These are phyloP conservation scores for Dendrolimus kikuchii DNA, from an alignment of 1,140 invertebrate genomes.

Conservation along the genomic window DNA sequence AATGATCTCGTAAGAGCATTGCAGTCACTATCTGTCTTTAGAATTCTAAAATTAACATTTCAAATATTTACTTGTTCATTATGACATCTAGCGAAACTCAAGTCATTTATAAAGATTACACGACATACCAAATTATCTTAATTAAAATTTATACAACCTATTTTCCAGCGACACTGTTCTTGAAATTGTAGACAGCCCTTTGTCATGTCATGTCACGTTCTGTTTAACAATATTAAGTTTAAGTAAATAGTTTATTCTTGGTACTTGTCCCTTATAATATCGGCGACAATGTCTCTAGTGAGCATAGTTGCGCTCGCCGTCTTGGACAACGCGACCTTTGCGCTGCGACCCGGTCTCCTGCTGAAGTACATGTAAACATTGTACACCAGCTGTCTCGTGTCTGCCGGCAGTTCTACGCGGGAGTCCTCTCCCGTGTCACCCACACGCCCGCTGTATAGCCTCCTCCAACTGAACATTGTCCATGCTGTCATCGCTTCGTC, in stretches of 20 bases:
- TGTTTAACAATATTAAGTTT: not conserved
- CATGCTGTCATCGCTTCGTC: slow-evolving; percentile 65
- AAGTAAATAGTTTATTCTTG: slow-evolving; percentile 6
- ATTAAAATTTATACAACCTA: too few species aligned
- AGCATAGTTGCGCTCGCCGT: slow-evolving; percentile 61
- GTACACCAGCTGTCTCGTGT: slow-evolving; percentile 60
- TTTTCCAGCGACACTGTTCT: too few species aligned
- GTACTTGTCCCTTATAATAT: slow-evolving; percentile 57
- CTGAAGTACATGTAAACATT: slow-evolving; percentile 64
- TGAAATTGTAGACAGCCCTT: too few species aligned
- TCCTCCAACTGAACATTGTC: slow-evolving; percentile 67
- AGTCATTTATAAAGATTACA: too few species aligned
- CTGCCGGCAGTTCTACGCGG: slow-evolving; percentile 49
- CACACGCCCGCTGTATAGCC: slow-evolving; percentile 47
- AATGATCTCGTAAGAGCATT: too few species aligned
- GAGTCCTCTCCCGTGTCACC: slow-evolving; percentile 34
- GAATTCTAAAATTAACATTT: not conserved
- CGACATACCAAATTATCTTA: too few species aligned
- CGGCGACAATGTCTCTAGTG: slow-evolving; percentile 56
- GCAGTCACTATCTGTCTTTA: too few species aligned
- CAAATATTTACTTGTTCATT: slow-evolving; percentile 1
- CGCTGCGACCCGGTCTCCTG: slow-evolving; percentile 47
- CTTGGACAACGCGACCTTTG: slow-evolving; percentile 54
- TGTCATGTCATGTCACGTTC: too few species aligned
- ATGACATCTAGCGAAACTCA: not conserved